Conservation (phyloP, 2,113 vertebrate species). For the Heterocephalus glaber region DNA sequence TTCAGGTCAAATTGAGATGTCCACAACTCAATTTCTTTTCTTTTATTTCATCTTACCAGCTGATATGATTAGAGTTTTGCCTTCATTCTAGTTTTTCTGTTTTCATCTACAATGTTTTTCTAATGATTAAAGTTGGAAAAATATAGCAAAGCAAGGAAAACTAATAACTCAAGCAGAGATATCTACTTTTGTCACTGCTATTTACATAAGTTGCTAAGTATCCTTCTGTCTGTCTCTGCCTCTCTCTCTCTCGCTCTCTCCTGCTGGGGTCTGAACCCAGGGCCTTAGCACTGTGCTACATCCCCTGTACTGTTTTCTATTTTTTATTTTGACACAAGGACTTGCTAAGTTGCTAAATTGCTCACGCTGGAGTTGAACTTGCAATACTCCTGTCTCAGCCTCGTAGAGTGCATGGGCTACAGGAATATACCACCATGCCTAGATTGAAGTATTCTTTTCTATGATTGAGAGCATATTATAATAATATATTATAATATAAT, state of each 20-base stretch:
- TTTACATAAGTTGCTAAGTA: neutral
- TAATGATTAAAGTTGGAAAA: slow-evolving; percentile 13
- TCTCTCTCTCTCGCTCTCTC: neutral
- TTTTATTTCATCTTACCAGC: neutral
- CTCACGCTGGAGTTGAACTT: neutral
- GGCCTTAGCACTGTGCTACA: neutral
- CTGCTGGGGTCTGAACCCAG: neutral
- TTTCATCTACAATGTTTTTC: neutral
- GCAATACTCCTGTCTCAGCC: neutral
- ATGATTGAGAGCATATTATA: neutral
- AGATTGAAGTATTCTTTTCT: neutral
- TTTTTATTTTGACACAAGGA: neutral
- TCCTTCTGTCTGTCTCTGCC: neutral
- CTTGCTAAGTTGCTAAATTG: neutral
- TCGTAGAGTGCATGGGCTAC: neutral
- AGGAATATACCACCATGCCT: neutral
- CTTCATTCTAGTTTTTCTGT: neutral
- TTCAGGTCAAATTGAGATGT: neutral
- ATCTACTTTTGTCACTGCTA: neutral
- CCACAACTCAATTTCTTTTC: neutral
- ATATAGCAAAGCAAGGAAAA: neutral
- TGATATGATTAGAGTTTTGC: neutral
- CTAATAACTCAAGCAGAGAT: neutral
- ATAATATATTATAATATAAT: neutral
- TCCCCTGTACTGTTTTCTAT: neutral